Conservation (phyloP, 2,888 invertebrate species). For the Cynaeus angustus region DNA sequence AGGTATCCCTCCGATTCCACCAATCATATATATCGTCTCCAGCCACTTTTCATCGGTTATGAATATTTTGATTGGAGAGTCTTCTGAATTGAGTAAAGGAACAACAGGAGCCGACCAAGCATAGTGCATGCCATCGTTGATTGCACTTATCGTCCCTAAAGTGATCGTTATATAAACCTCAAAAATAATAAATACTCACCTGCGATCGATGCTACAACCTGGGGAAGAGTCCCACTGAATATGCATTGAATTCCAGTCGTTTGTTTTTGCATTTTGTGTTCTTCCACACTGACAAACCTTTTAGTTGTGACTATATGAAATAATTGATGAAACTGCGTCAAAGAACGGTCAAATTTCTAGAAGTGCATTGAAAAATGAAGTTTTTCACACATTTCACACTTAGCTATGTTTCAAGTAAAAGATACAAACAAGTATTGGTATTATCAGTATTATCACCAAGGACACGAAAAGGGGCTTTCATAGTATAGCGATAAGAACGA, state of each 20-base stretch:
- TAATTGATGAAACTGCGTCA: background rate
- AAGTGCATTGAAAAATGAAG: too few relatives aligned
- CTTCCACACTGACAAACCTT: background rate
- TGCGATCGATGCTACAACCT: slow-evolving; percentile 44
- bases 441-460: too few relatives aligned
- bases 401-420: too few relatives aligned
- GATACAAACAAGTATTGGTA: too few relatives aligned
- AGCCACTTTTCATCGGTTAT: slow-evolving; percentile 61
- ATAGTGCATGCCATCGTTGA: slow-evolving; percentile 70
- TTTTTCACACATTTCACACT: too few relatives aligned
- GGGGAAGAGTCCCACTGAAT: slow-evolving; percentile 43
- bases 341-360: background rate
- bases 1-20: slow-evolving; percentile 63
- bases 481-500: too few relatives aligned
- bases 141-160: slow-evolving; percentile 66
- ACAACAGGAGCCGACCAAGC: slow-evolving; percentile 69
- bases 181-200: slow-evolving; percentile 33
- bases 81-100: slow-evolving; percentile 63
- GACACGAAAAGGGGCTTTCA: too few relatives aligned
- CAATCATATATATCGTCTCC: slow-evolving; percentile 61
- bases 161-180: too few relatives aligned
- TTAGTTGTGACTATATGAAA: too few relatives aligned
- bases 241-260: slow-evolving; percentile 19
- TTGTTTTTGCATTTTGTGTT: slow-evolving; percentile 25
- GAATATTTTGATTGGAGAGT: slow-evolving; percentile 63